A percentile compares a stretch with the other conserved stretches of the same genome.
Evolutionary conservation across 1,140 invertebrate genomes (phyloP).

Genomic region (Drosophila chauvacae): DNA sequence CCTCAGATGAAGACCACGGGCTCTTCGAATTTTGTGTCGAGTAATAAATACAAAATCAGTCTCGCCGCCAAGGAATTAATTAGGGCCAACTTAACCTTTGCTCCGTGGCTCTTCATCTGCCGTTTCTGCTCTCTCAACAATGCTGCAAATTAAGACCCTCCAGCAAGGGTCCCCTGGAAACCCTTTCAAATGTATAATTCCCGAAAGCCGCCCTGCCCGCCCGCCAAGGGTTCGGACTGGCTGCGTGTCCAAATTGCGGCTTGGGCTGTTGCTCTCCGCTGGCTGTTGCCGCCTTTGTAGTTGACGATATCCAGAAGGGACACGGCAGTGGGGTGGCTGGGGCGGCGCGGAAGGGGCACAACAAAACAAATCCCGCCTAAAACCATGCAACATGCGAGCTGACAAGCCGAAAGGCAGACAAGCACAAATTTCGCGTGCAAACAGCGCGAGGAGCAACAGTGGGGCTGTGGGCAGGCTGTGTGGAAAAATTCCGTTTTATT

Average conservation of each 20-base stretch:
- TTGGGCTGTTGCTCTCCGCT: constrained; percentile 41
- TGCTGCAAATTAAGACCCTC: constrained; percentile 75
- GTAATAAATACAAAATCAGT: background rate
- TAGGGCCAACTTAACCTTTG: constrained; percentile 65
- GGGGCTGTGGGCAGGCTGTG: background rate
- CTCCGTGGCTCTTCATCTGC: constrained; percentile 18
- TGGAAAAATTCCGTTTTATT: constrained; percentile 41
- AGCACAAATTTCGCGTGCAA: constrained; percentile 82
- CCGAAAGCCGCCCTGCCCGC: constrained; percentile 15
- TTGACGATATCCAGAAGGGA: constrained; percentile 48
- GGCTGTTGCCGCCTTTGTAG: constrained; percentile 69
- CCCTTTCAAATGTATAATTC: constrained; percentile 46
- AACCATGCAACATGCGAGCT: constrained; percentile 82
- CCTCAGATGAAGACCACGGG: background rate
- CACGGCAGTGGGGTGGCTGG: constrained; percentile 2
- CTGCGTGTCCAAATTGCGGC: constrained; percentile 71
- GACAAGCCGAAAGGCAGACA: constrained; percentile 82
- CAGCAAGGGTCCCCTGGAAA: constrained; percentile 31
- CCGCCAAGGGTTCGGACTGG: constrained; percentile 25
- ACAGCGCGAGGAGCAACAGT: constrained; percentile 51
- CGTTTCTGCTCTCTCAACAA: constrained; percentile 51
- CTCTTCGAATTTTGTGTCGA: too few species aligned
- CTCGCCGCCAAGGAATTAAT: constrained; percentile 54
- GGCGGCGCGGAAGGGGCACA: constrained; percentile 15
- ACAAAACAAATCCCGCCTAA: constrained; percentile 79